Base-by-base conservation (phyloP, 1,140 invertebrate species). In the Hyles euphorbiae region DNA sequence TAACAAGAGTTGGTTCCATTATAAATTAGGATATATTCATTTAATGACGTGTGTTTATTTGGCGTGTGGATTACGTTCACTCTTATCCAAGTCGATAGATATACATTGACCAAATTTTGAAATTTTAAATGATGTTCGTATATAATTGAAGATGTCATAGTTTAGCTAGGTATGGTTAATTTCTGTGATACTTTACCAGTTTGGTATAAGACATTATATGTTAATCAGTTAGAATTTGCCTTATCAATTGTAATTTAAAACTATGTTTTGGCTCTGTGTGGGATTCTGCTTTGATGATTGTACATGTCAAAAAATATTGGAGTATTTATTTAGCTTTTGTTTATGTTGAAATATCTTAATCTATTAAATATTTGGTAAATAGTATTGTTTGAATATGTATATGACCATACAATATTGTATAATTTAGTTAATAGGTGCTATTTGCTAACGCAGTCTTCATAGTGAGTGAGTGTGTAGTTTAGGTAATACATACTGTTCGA, bases 131-230 rank as follows among this genome's bases (percentile, higher is more conserved):
- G 58, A 76, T 22, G 22, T 22, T 76, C 68, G 67, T 67, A 67
- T 74, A 67, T 79, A 76, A 78, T 53, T 70, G 63, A 80, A 67
- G 66, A 74, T 70, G 65, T 69, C 71, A 81, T 85, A 85, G 80
- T 78, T 81, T 86, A 86, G 82, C 78, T 88, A 85, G 82, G 76
- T 80, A 77, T 73, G 73, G 76, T 88, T 88, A 83, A 83, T 85
- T 88, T 88, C 85, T 88, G 85, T 88, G 85, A 88, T 88, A 88
- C 82, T 87, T 87, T 87, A 82, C 82, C 85, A 75, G 64, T 83
- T 78, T 71, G 80, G 78, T 84, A 87, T 84, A 84, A 84, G 78
- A 70, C 70, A 79, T 81, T 81, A 70, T 77, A 70, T 77, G 71
- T 71, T 67, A 80, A 74, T 72, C 65, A 67, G 54, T 70, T 66